phyloP scores from a whole-genome alignment of 2,888 invertebrate species.

The Papilio demoleus region DNA sequence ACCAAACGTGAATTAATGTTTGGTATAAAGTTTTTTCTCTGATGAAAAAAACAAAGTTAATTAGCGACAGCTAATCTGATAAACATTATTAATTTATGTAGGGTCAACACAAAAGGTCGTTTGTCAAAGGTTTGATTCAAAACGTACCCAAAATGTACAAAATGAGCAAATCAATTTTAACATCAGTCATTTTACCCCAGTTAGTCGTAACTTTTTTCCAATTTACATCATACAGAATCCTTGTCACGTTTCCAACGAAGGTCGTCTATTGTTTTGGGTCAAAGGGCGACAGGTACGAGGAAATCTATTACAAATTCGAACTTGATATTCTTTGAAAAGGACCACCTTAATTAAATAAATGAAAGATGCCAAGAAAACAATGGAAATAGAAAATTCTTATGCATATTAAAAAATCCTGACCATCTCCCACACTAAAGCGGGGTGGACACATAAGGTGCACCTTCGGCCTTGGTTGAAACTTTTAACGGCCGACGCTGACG shows the following conservation, averaged over 20 bases:
- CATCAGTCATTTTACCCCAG: background rate
- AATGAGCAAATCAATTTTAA: background rate
- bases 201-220: background rate
- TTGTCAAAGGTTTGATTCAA: too few species aligned
- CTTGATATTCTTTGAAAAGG: background rate
- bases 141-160: background rate
- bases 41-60: too few species aligned
- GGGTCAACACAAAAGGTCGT: too few species aligned
- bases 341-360: background rate
- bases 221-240: background rate
- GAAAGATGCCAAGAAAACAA: background rate
- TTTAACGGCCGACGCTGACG: too few species aligned
- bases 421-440: too few species aligned
- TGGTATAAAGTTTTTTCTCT: too few species aligned
- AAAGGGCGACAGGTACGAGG: background rate
- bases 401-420: too few species aligned
- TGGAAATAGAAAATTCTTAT: background rate
- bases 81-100: too few species aligned
- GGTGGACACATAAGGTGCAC: too few species aligned
- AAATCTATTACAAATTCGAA: slow-evolving; percentile 12
- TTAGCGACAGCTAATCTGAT: too few species aligned
- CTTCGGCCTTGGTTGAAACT: too few species aligned
- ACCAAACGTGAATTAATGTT: too few species aligned
- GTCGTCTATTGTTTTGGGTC: slow-evolving; percentile 13
- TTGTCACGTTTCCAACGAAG: slow-evolving; percentile 1